Conservation (phyloP, 2,888 invertebrate genomes). For the Hirtodrosophila duncani region DNA sequence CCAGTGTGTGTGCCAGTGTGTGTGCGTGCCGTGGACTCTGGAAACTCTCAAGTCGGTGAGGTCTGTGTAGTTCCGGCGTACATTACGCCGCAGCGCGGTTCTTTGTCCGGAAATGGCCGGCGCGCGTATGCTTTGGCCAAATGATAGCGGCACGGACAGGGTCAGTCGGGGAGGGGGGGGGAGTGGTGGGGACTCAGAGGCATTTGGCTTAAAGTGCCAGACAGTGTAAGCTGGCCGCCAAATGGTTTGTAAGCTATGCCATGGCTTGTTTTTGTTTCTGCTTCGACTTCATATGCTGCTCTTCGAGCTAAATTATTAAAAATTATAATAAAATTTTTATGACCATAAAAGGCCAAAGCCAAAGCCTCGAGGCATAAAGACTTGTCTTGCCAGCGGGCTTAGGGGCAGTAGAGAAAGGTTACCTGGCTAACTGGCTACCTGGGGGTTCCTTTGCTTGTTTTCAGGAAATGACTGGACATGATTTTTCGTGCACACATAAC, state of each 20-base stretch:
- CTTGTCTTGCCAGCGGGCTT: too few relatives aligned
- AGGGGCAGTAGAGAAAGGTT: too few relatives aligned
- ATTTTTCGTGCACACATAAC: slow-evolving; percentile 48
- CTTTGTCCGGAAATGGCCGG: slow-evolving; percentile 31
- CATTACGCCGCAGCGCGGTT: background rate
- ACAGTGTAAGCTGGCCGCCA: too few relatives aligned
- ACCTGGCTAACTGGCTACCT: too few relatives aligned
- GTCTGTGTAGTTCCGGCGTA: slow-evolving; percentile 8
- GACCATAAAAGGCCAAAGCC: slow-evolving; percentile 54
- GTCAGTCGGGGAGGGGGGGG: background rate
- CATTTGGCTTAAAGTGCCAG: too few relatives aligned
- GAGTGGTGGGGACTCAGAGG: too few relatives aligned
- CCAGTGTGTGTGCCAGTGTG: slow-evolving; percentile 24
- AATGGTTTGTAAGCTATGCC: too few relatives aligned
- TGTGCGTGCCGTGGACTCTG: slow-evolving; percentile 9
- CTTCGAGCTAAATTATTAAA: slow-evolving; percentile 55
- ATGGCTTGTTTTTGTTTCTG: too few relatives aligned
- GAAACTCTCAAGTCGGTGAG: slow-evolving; percentile 12
- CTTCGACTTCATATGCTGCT: too few relatives aligned
- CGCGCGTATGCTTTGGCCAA: slow-evolving; percentile 34
- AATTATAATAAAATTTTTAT: slow-evolving; percentile 68
- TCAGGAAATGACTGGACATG: slow-evolving; percentile 68
- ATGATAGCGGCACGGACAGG: slow-evolving; percentile 12
- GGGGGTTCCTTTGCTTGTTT: slow-evolving; percentile 21
- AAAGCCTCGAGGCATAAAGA: slow-evolving; percentile 8